Evolutionary conservation across 1,140 invertebrate genomes (phyloP), one percentile per base, ranked within the genome.

Genomic region (Stegodyphus mimosarum): DNA sequence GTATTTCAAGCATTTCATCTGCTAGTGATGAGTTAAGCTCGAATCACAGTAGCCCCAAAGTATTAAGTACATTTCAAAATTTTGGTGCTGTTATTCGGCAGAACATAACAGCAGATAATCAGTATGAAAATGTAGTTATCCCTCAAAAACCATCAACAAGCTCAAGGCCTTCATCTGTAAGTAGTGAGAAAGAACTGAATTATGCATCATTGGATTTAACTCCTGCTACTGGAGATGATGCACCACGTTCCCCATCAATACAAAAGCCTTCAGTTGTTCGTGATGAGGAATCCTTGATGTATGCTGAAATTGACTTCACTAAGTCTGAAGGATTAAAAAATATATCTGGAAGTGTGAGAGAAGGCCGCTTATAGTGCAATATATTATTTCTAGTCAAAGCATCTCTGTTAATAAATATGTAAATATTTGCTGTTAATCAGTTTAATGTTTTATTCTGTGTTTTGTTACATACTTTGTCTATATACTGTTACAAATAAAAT

Each of bases 191-290:
- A 83, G 90, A 92, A 85, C 88, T 94, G 52, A 92, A 94, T 88
- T 94, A 94, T 88, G 93, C 93, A n/a, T 93, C 92, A 88, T 90
- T 94, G 85, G 93, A 94, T 90, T 89, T 94, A 72, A 92, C 93
- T 18, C 88, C 90, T 69, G 17, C 77, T 4, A 7, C 18, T 7
- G 63, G 48, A 49, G 66, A 86, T 15, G 85, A 76, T 13, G 9
- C 18, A 66, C 76, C 76, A 6, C 69, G 67, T 18, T 77, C 74
- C 49, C 75, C 75, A 10, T 13, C 48, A 60, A 15, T 78, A 33
- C 49, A 49, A 33, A 78, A 86, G 15, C 60, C 70, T 51, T 15
- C 64, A 48, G 51, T 67, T 64, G 63, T 17, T 33, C 70, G 80
- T 13, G 50, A 74, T 67, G 77, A 74, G 48, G 70, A 80, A 48